Evolutionary conservation across 2,113 vertebrate genomes (phyloP).

Genomic region (Ameiurus melas): DNA sequence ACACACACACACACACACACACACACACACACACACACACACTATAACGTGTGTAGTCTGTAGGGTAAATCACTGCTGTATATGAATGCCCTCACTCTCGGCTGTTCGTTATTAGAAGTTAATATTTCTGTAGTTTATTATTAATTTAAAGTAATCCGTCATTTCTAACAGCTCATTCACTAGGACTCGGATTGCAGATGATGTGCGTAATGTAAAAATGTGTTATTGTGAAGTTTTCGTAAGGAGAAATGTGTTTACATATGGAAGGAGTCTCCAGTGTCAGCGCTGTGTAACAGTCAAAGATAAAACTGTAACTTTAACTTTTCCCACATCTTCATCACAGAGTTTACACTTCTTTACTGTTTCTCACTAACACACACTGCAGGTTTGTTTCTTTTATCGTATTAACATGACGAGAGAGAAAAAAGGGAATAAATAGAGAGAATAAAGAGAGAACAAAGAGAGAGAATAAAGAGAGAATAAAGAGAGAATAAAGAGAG

Average conservation of each 20-base stretch:
- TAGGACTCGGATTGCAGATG: neutral
- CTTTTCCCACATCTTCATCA: neutral
- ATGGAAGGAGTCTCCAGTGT: neutral
- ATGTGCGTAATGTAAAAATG: neutral
- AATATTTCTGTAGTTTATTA: neutral
- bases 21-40: neutral
- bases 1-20: neutral
- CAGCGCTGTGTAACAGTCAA: neutral
- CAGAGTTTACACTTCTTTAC: too few species aligned
- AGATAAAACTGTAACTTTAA: neutral
- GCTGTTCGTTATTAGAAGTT: too few species aligned
- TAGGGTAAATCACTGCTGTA: neutral
- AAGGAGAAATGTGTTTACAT: neutral
- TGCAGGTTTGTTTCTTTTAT: too few species aligned
- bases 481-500: too few species aligned
- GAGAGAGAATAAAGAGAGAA: too few species aligned
- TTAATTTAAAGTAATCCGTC: neutral
- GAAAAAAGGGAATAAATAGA: too few species aligned
- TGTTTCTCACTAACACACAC: too few species aligned
- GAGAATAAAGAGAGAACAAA: too few species aligned
- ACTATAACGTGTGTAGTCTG: neutral
- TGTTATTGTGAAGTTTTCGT: neutral
- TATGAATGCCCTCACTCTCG: neutral
- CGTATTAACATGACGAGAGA: too few species aligned
- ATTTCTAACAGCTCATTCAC: neutral